Evolutionary conservation across 2,888 invertebrate genomes (phyloP), one percentile per base, ranked within the genome.

Genomic region (Phaonia tiefii): DNA sequence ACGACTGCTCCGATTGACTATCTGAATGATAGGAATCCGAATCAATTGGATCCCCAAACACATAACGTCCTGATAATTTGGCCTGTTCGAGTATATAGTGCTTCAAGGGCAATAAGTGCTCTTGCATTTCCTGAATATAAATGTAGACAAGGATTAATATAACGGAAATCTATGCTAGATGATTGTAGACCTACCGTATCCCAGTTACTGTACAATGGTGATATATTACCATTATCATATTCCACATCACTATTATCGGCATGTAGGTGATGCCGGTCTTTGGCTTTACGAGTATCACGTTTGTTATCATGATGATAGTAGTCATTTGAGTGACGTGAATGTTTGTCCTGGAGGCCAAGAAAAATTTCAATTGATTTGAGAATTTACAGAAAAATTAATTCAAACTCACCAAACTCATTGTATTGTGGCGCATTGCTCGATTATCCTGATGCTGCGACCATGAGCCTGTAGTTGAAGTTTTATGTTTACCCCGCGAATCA

Each of bases 41-140:
- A 87, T 94, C 94, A 42, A 94, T 92, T 66, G 93, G 93, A 87
- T 93, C 93, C 42, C 93, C 94, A 86, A 94, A 94, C 44, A 94
- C 93, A 84, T 94, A 93, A 87, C 95, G 94, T 86, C 94, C 95
- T 92, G 90, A 83, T 3, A 86, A 80, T 84, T 95, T 95, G 0
- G 95, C 95, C 91, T 97, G 97, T 87, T 97, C 96, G 86, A 97
- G 93, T 85, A 97, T 95, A 88, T 97, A 97, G 90, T 97, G 96
- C 90, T 97, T 96, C 82, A 97, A 91, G 10, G 97, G 97, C 86
- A 96, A 90, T 82, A 97, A 91, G 88, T 96, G 96, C 85, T 93
- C 93, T 84, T 95, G 94, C 93, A 93, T 92, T 80, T 93, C 92
- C 83, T 89, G 11, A 15, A n/a, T n/a, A n/a, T n/a, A 72, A 17